Evolutionary conservation across 2,113 vertebrate genomes (phyloP), one percentile per base, ranked within the genome.

Genomic region (Jacana jacana): DNA sequence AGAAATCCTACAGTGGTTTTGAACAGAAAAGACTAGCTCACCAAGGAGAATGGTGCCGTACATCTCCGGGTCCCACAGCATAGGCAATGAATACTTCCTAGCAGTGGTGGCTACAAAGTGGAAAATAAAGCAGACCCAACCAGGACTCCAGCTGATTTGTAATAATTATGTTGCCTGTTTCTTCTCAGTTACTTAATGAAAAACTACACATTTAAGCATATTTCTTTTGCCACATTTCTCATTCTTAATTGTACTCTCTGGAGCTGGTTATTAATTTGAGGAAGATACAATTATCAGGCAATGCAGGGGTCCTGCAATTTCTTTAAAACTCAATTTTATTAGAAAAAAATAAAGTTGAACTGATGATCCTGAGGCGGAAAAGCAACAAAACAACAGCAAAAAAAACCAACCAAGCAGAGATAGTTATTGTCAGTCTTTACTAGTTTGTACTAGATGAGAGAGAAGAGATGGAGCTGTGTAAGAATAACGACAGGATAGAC

Each of bases 171-270:
- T 88, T 95, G 60, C 27, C 16, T 89, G 79, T 97, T 69, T 51
- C 65, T 72, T 84, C 87, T 92, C 66, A 75, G 55, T 83, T 95
- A 92, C 63, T 81, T 90, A 96, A 94, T 86, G 81, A 93, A 97
- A 92, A 79, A 37, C 39, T 90, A 60, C 22, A 72, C 35, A 81
- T 57, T 52, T 81, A 76, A 52, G 33, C 44, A 37, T 92, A 39
- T 79, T 91, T 96, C 22, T 86, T 84, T 95, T 81, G 8, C 28
- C 28, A 44, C 25, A 33, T 39, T 95, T 95, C 75, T 86, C 8
- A 69, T 95, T 95, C 85, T 44, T 90, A 91, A 95, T 86, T 92
- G 40, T 92, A 49, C 69, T 95, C 58, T 92, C 39, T 85, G 92
- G 81, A 95, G 40, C 40, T 71, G 81, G 35, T 72, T 95, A 94